Evolutionary conservation across 2,113 vertebrate genomes (phyloP).

Genomic region (Columba janthina): DNA sequence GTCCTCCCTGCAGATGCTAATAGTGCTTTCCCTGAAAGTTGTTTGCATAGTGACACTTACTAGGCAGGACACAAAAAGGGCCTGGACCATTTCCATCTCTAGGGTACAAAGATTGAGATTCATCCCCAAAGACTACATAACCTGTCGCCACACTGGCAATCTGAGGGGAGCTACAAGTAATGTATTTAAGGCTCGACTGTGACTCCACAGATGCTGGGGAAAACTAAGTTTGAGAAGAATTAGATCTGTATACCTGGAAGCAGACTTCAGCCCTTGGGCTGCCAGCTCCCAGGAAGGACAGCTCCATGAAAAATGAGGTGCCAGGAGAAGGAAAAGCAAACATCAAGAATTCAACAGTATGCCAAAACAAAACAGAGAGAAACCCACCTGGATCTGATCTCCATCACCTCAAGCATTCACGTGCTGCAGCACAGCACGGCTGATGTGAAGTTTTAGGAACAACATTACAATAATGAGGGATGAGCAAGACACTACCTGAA

Average conservation of each 20-base stretch:
- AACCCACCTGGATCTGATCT: constrained; percentile 55
- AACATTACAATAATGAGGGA: constrained; percentile 27
- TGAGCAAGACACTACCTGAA: constrained; percentile 28
- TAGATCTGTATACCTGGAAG: not conserved
- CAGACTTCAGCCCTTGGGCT: not conserved
- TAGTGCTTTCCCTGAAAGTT: not conserved
- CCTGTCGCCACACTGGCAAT: not conserved
- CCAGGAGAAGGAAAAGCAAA: not conserved
- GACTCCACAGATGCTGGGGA: not conserved
- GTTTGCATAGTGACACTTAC: not conserved
- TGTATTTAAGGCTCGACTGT: not conserved
- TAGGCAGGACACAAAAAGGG: not conserved
- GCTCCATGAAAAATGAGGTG: not conserved
- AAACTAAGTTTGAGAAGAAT: not conserved
- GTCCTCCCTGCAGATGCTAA: not conserved
- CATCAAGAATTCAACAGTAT: not conserved
- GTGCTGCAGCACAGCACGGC: constrained; percentile 6
- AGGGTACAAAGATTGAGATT: not conserved
- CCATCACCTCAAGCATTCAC: constrained; percentile 44
- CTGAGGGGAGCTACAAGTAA: not conserved
- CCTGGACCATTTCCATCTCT: not conserved
- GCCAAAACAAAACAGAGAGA: constrained; percentile 42
- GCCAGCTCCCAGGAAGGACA: not conserved
- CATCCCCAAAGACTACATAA: not conserved
- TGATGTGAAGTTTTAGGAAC: not conserved